Percentiles rank a stretch among this genome's conserved stretches.
These are phyloP conservation scores for Schlechtendalia chinensis DNA, from an alignment of 1,140 invertebrate species.

Conservation along the genomic window DNA sequence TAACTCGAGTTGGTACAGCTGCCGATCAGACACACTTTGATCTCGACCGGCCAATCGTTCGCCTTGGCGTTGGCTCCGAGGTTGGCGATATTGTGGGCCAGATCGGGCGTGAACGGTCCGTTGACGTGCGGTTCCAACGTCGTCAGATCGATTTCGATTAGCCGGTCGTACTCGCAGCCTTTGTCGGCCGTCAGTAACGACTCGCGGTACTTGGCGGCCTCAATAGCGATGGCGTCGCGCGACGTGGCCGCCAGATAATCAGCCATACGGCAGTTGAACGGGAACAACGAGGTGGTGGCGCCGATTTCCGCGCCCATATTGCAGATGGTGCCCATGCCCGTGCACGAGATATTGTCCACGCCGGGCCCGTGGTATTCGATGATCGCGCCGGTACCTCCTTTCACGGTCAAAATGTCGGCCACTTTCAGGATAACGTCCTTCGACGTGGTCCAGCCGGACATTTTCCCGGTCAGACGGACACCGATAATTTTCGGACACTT, in stretches of 20 bases:
- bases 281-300: constrained; percentile 97
- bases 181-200: constrained; percentile 79
- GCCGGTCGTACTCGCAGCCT: constrained; percentile 82
- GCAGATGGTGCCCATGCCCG: constrained; percentile 97
- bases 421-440: constrained; percentile 98
- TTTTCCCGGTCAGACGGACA: constrained; percentile 23
- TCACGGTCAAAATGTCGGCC: constrained; percentile 57
- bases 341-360: constrained; percentile 97
- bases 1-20: constrained; percentile 99
- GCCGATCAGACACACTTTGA: constrained; percentile 94
- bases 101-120: constrained; percentile 98
- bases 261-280: constrained; percentile 92
- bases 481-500: constrained; percentile 88
- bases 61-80: constrained; percentile 78
- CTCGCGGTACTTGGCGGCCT: constrained; percentile 74
- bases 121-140: constrained; percentile 96
- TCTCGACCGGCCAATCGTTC: constrained; percentile 92
- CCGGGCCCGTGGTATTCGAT: constrained; percentile 98
- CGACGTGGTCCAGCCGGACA: constrained; percentile 66
- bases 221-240: constrained; percentile 72
- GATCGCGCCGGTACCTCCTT: constrained; percentile 93
- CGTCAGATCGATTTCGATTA: constrained; percentile 74
- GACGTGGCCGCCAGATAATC: constrained; percentile 89
- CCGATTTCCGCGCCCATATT: constrained; percentile 99
- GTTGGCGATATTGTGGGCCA: constrained; percentile 94